Percentiles rank a stretch among this genome's conserved stretches.
Conservation (phyloP, 2,888 invertebrate species). For the Drosophila fulvimacula region DNA sequence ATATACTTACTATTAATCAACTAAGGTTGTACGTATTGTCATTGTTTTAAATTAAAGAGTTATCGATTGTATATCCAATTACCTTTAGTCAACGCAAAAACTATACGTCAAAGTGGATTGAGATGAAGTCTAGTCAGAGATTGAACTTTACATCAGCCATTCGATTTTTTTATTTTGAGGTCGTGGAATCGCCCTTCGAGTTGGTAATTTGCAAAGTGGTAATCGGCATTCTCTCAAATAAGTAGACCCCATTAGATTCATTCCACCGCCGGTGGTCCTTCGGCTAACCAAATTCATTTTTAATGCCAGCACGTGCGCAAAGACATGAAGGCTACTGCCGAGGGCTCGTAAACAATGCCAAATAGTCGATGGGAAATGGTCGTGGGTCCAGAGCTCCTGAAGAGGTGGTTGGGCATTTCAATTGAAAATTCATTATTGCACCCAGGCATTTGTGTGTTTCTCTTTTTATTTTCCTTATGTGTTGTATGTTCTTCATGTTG, state of each 20-base stretch:
- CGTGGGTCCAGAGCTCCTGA: conserved; percentile 12
- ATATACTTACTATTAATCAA: not conserved
- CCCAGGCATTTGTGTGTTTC: conserved; percentile 21
- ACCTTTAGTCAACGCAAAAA: not conserved
- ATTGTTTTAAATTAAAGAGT: not conserved
- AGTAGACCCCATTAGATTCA: conserved; percentile 41
- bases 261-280: conserved; percentile 33
- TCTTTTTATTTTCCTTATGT: conserved; percentile 14
- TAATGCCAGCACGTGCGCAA: conserved; percentile 65
- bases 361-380: conserved; percentile 48
- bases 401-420: conserved; percentile 26
- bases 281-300: conserved; percentile 66
- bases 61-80: not conserved
- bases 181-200: not conserved
- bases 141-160: not conserved
- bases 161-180: conserved; percentile 2
- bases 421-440: conserved; percentile 59
- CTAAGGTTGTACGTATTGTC: not conserved
- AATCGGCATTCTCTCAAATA: conserved; percentile 35
- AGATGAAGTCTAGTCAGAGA: not conserved
- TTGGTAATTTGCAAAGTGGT: conserved; percentile 55
- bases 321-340: conserved; percentile 57
- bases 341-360: conserved; percentile 65
- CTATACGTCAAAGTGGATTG: not conserved
- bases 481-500: conserved; percentile 27